Conservation (phyloP, 2,888 invertebrate genomes). For the Amphipyra berbera region DNA sequence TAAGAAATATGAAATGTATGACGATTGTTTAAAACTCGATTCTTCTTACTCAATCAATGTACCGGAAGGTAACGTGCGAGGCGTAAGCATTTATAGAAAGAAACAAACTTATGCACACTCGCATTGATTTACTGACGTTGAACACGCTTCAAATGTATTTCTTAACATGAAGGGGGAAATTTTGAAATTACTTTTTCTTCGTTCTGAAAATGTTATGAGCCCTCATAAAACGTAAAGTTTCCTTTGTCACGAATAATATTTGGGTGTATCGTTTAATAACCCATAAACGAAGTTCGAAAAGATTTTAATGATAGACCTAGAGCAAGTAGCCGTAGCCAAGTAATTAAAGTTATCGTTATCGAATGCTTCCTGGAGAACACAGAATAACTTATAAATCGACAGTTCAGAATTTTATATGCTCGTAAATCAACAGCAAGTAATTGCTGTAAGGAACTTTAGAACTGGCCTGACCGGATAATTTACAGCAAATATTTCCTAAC, state of each 20-base stretch:
- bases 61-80: constrained; percentile 42
- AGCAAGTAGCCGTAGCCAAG: constrained; percentile 2
- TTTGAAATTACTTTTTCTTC: constrained; percentile 44
- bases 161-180: constrained; percentile 41
- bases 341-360: constrained; percentile 6
- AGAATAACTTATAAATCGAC: constrained; percentile 15
- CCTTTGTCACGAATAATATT: constrained; percentile 54
- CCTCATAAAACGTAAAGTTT: constrained; percentile 56
- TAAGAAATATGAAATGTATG: constrained; percentile 49
- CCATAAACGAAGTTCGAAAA: constrained; percentile 29
- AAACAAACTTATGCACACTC: constrained; percentile 42
- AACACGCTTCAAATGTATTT: constrained; percentile 50
- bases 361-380: constrained; percentile 8
- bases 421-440: constrained; percentile 34
- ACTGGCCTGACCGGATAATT: constrained; percentile 14
- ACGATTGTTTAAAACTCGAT: constrained; percentile 49
- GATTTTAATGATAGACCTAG: constrained; percentile 11
- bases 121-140: constrained; percentile 46
- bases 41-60: constrained; percentile 45
- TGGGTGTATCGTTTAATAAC: constrained; percentile 31
- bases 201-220: constrained; percentile 33
- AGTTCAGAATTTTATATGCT: constrained; percentile 20
- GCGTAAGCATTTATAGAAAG: constrained; percentile 32
- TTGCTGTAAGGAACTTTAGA: constrained; percentile 17
- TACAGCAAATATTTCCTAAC: constrained; percentile 24